Base-by-base conservation (phyloP, 2,113 vertebrate species). In the Pteruthius melanotis region DNA sequence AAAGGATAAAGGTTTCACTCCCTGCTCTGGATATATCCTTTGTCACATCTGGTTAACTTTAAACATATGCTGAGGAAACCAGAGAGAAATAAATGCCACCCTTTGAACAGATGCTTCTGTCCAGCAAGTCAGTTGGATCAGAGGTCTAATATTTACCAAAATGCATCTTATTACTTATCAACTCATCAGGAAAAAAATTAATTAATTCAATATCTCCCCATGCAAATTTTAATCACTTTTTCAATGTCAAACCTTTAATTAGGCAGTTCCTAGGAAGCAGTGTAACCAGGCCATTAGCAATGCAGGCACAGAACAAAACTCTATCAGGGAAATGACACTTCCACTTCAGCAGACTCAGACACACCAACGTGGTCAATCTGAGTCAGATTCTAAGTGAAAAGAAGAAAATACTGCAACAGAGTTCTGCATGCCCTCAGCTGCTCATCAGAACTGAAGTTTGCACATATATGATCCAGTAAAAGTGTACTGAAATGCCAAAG, bases 221-320 rank as follows among this genome's bases (percentile, higher is more conserved):
- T 47, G 70, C 27, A 95, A 87, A 83, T 89, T 94, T 91, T 87
- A 76, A 76, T 69, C 42, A 83, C 45, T 95, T 95, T 80, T 93
- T 91, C 96, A 94, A 50, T 76, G 81, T 91, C 81, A 94, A 74
- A 50, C 17, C 59, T 83, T 87, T 89, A 89, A 91, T 89, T 79
- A 94, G 63, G 40, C 57, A 2, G 1, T 50, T 91, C 66, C 57
- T 69, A 76, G 78, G 87, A 93, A 89, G 87, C 56, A 79, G 81
- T 27, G 57, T 65, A 83, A 94, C 75, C 78, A 90, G 64, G 45
- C 45, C 81, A 93, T 97, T 95, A 95, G 78, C 56, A 91, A 18
- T 39, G 63, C 78, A 96, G 89, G 35, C 78, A 72, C 4, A 90
- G 90, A 91, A 75, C 78, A 94, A 87, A 95, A 90, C 66, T 91